Percentiles rank a stretch among this genome's conserved stretches.
Evolutionary conservation across 1,140 invertebrate species (phyloP).

Genomic region (Zaprionus ghesquierei): DNA sequence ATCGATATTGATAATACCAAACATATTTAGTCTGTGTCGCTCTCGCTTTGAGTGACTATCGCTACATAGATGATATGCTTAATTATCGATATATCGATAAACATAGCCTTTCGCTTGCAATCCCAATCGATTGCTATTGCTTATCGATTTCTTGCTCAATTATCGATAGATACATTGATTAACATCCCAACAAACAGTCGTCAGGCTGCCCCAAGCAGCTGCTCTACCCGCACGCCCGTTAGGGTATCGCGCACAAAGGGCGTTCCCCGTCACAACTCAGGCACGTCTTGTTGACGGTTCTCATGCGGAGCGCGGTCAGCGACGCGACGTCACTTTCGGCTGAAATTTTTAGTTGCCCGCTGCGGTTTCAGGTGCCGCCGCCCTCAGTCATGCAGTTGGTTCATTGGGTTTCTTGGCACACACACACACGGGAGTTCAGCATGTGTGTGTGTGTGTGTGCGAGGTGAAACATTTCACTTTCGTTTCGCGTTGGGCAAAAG

Average conservation of each 20-base stretch:
- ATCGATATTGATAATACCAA: no score
- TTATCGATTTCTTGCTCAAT: no score
- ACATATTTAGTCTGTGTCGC: no score
- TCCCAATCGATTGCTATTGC: no score
- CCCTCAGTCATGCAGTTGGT: not conserved
- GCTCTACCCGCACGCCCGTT: not conserved
- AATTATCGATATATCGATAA: no score
- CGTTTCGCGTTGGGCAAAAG: slow-evolving; percentile 47
- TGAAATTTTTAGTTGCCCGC: not conserved
- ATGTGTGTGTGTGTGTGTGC: not conserved
- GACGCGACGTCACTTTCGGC: not conserved
- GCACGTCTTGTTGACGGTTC: slow-evolving; percentile 27
- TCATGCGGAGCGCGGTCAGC: not conserved
- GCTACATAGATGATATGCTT: no score
- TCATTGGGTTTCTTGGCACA: slow-evolving; percentile 40
- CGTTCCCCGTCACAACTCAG: slow-evolving; percentile 5
- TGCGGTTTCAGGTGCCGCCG: not conserved
- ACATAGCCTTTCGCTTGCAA: no score
- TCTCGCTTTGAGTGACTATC: no score
- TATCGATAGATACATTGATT: no score
- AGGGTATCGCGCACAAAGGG: not conserved
- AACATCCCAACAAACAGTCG: no score
- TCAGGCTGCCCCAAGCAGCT: not conserved
- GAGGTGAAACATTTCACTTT: slow-evolving; percentile 66
- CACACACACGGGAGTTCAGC: slow-evolving; percentile 6